phyloP scores from a whole-genome alignment of 2,888 invertebrate species.

The Disparrhopalites patrizii region DNA sequence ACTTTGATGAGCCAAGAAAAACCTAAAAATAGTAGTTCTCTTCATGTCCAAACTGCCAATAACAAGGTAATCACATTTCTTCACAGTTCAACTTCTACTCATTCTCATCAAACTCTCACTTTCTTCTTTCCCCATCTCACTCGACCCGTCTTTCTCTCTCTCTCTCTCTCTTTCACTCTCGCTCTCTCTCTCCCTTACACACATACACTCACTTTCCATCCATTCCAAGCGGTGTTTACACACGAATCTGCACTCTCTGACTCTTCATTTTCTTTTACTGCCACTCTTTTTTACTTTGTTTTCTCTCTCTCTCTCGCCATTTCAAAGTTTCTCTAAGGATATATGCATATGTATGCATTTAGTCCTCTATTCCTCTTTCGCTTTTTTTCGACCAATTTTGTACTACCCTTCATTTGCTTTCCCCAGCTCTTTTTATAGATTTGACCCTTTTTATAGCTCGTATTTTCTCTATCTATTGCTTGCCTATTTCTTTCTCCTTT shows the following conservation, averaged over 20 bases:
- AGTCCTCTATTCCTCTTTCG: not conserved
- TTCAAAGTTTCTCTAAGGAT: too few species aligned
- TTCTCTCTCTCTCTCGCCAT: not conserved
- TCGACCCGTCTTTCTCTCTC: not conserved
- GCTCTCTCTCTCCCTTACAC: too few species aligned
- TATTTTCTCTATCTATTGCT: not conserved
- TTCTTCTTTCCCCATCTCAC: not conserved
- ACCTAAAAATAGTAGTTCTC: conserved; percentile 34
- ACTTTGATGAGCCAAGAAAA: conserved; percentile 61
- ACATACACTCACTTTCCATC: too few species aligned
- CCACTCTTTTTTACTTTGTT: not conserved
- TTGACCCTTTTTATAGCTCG: too few species aligned
- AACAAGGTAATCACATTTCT: conserved; percentile 35
- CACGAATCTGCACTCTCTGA: too few species aligned
- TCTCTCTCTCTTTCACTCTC: not conserved
- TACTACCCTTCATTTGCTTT: not conserved
- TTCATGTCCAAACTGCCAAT: conserved; percentile 46
- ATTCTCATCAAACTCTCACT: not conserved
- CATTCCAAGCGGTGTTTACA: too few species aligned
- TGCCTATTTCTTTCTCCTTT: not conserved
- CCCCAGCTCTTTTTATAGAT: too few species aligned
- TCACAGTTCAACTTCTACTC: not conserved
- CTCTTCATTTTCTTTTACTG: too few species aligned
- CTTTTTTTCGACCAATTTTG: not conserved
- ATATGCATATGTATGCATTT: not conserved